Evolutionary conservation across 2,113 vertebrate species (phyloP), one percentile per base, ranked within the genome.

Genomic region (Zosterops lateralis): DNA sequence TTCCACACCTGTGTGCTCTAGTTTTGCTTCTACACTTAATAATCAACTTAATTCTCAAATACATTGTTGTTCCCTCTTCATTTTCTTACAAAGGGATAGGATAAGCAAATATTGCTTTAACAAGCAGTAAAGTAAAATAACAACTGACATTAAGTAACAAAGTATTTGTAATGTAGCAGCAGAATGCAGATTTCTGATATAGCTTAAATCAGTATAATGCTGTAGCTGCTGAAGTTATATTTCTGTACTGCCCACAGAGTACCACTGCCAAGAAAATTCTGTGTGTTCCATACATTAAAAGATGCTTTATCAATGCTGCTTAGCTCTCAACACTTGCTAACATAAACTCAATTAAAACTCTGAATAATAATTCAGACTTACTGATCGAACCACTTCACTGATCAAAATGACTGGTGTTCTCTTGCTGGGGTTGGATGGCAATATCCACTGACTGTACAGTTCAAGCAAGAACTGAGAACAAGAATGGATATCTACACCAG

Each of bases 401-500:
- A 99, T 96, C 31, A 99, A 96, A 81, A 99, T 98, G 88, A 99
- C 98, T 0, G 99, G 99, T 3, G 98, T 99, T 96, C 98, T 99
- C 89, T 98, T 98, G 95, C 96, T 98, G 2, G 98, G 97, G 67
- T 97, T 98, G 10, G 98, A 98, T 1, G 99, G 99, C 64, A 99
- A 98, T 75, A 99, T 96, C 99, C 99, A 99, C 96, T 99, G 99
- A 83, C 98, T 99, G 76, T 99, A 99, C n/a, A 99, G 96, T 80
- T 99, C 99, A 54, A 99, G 98, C 57, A 99, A 96, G 88, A 99
- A 99, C 97, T 99, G 99, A 34, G 99, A 99, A 87, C 99, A 99
- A 40, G 99, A 99, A 95, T 99, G 99, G 93, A 99, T 99, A 85
- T 99, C 99, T n/a, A 99, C 99, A 3, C 99, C 99, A 47, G 99